Percentiles rank a stretch among this genome's conserved stretches.
Conservation (phyloP, 2,888 invertebrate genomes). For the Sarcophaga carnaria region DNA sequence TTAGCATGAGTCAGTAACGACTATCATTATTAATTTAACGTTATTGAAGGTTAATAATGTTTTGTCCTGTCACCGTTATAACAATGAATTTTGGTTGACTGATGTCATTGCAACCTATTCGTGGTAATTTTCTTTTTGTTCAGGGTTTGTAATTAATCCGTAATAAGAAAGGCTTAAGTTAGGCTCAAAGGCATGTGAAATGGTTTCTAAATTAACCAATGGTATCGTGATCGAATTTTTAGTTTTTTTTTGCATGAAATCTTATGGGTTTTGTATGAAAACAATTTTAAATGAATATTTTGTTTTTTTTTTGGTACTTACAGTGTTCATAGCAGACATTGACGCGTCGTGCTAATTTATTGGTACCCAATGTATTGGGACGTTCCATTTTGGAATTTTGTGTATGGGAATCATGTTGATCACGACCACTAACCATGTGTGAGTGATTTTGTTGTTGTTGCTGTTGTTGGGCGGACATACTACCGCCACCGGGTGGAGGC, state of each 20-base stretch:
- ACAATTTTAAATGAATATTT: not conserved
- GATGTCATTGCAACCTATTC: no score
- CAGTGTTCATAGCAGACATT: slow-evolving; percentile 90
- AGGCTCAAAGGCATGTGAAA: no score
- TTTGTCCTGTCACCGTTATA: no score
- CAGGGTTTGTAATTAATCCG: no score
- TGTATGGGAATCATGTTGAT: slow-evolving; percentile 74
- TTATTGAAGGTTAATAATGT: no score
- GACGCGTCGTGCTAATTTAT: slow-evolving; percentile 88
- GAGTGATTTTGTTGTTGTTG: slow-evolving; percentile 73
- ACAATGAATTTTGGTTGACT: no score
- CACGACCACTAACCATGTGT: slow-evolving; percentile 72
- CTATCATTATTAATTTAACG: no score
- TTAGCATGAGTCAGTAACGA: no score
- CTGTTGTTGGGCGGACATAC: slow-evolving; percentile 65
- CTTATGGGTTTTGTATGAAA: not conserved
- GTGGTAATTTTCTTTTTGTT: no score
- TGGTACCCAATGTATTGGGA: slow-evolving; percentile 90
- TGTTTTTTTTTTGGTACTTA: slow-evolving; percentile 79
- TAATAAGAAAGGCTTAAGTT: no score
- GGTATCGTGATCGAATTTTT: not conserved
- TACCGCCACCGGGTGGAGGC: slow-evolving; percentile 82
- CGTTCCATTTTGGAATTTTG: slow-evolving; percentile 87
- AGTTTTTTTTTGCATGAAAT: not conserved
- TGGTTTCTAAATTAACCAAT: not conserved